phyloP scores from a whole-genome alignment of 1,140 invertebrate genomes.

The Temnothorax curvispinosus region DNA sequence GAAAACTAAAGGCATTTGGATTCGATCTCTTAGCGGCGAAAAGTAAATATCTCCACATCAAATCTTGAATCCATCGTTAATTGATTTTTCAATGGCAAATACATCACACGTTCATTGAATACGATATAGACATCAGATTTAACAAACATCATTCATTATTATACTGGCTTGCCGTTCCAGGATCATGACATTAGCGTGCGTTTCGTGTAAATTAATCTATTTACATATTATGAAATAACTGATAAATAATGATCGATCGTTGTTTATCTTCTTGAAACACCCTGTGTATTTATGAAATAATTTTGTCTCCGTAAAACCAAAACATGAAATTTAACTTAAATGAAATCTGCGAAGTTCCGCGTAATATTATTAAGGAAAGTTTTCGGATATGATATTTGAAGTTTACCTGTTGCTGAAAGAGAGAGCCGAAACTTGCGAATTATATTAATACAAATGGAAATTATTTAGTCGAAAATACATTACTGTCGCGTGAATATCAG shows the following conservation, averaged over 20 bases:
- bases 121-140: not conserved
- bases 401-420: conserved; percentile 27
- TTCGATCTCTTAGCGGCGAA: not conserved
- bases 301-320: not conserved
- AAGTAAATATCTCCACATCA: not conserved
- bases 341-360: conserved; percentile 20
- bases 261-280: not conserved
- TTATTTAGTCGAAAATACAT: conserved; percentile 20
- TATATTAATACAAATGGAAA: conserved; percentile 11
- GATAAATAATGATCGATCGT: not conserved
- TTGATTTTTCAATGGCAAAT: not conserved
- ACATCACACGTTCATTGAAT: not conserved
- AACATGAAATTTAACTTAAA: conserved; percentile 26
- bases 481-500: conserved; percentile 31
- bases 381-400: not conserved
- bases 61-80: not conserved
- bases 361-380: conserved; percentile 20
- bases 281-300: not conserved
- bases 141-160: not conserved
- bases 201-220: not conserved
- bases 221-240: not conserved
- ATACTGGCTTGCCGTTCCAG: not conserved
- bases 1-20: not conserved
- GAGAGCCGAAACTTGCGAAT: conserved; percentile 18
- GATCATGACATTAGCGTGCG: not conserved